Percentiles rank a stretch among this genome's conserved stretches.
Evolutionary conservation across 1,140 invertebrate genomes (phyloP).

Genomic region (Euura lappo): DNA sequence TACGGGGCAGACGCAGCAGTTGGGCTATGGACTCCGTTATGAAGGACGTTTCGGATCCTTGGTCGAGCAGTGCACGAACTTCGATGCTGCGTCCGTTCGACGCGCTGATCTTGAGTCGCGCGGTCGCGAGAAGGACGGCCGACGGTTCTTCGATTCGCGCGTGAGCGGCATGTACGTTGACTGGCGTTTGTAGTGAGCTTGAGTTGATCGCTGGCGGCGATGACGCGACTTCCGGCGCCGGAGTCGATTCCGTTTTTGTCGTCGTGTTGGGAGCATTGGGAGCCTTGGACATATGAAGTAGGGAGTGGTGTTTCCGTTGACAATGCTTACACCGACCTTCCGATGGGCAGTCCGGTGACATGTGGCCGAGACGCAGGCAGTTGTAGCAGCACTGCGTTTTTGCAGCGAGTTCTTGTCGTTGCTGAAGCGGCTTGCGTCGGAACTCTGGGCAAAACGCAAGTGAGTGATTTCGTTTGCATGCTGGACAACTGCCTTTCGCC

Average conservation of each 20-base stretch:
- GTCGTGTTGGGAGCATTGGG: no score
- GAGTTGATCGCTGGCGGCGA: no score
- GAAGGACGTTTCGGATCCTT: not conserved
- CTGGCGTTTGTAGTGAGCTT: no score
- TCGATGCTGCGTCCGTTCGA: not conserved
- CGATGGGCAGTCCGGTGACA: not conserved
- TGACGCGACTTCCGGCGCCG: no score
- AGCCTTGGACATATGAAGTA: no score
- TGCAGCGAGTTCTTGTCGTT: no score
- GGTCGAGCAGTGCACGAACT: not conserved
- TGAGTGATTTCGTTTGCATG: no score
- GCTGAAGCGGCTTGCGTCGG: no score
- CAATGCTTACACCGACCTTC: constrained; percentile 7
- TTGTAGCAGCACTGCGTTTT: constrained; percentile 11
- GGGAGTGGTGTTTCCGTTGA: constrained; percentile 11
- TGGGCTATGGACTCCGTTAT: not conserved
- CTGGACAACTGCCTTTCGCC: no score
- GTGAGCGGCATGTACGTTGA: not conserved
- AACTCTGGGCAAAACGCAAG: no score
- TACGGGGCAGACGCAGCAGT: not conserved
- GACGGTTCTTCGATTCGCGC: not conserved
- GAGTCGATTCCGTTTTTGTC: no score
- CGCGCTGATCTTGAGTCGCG: not conserved
- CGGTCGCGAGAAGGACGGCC: not conserved
- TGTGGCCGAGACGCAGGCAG: not conserved